Evolutionary conservation across 1,140 invertebrate genomes (phyloP).

Genomic region (Lordiphosa mommai): DNA sequence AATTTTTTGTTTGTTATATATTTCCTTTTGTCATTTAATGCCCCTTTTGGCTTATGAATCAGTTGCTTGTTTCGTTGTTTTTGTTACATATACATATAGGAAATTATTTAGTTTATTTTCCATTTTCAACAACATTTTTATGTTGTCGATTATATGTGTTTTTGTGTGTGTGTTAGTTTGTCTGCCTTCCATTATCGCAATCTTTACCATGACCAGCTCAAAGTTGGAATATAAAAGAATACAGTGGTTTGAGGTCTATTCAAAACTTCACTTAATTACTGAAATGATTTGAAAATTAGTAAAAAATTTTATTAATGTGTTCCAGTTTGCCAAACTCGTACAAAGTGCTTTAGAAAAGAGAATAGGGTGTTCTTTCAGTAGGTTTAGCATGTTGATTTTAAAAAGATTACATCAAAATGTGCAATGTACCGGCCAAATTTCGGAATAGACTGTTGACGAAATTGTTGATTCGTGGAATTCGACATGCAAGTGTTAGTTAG

Average conservation of each 20-base stretch:
- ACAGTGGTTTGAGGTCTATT: conserved; percentile 26
- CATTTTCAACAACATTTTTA: conserved; percentile 38
- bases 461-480: too few species aligned
- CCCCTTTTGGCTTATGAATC: conserved; percentile 63
- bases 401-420: too few species aligned
- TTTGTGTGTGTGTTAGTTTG: conserved; percentile 20
- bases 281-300: conserved; percentile 4
- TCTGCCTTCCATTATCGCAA: conserved; percentile 36
- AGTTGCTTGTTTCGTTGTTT: conserved; percentile 51
- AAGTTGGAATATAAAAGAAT: conserved; percentile 30
- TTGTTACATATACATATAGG: conserved; percentile 33
- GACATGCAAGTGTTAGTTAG: too few species aligned
- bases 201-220: conserved; percentile 70
- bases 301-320: too few species aligned
- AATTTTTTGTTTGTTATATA: conserved; percentile 54
- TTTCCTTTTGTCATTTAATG: conserved; percentile 34
- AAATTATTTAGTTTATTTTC: conserved; percentile 41
- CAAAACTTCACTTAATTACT: not conserved
- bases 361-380: too few species aligned
- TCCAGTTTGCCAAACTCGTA: too few species aligned
- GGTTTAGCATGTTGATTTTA: too few species aligned
- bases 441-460: too few species aligned
- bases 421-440: too few species aligned
- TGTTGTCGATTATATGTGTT: conserved; percentile 4
- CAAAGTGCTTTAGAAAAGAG: too few species aligned